These are phyloP conservation scores for Muscicapa striata DNA, from an alignment of 2,797 vertebrate genomes.

Conservation along the genomic window DNA sequence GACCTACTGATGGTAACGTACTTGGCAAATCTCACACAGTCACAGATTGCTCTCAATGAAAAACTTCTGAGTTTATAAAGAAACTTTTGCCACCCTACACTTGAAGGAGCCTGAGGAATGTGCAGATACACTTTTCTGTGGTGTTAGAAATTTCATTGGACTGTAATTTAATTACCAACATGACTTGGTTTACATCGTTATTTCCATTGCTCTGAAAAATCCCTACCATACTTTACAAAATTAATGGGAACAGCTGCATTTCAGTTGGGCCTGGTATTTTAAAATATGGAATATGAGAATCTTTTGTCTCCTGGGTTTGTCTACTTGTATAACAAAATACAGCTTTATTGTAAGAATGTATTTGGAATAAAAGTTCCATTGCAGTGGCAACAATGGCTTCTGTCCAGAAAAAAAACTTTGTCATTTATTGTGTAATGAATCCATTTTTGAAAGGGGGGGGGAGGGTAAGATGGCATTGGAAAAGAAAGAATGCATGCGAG, in stretches of 20 bases:
- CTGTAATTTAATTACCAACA: conserved; percentile 18
- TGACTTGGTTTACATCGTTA: background rate
- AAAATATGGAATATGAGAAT: background rate
- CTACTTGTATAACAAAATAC: conserved; percentile 25
- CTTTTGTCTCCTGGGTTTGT: conserved; percentile 3
- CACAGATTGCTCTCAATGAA: conserved; percentile 97
- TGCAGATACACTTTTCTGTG: background rate
- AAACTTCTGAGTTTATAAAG: conserved; percentile 88
- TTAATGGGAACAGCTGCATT: background rate
- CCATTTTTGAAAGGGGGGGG: background rate
- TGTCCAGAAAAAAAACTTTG: background rate
- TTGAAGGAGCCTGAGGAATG: background rate
- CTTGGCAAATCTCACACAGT: conserved; percentile 96
- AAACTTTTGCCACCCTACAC: background rate
- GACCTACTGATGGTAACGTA: conserved; percentile 99
- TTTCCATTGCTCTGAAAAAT: background rate
- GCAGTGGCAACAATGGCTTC: background rate
- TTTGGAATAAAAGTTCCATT: conserved; percentile 64
- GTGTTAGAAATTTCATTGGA: conserved; percentile 16
- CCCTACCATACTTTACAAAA: background rate
- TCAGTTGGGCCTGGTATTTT: background rate
- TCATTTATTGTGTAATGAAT: background rate
- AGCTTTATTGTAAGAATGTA: conserved; percentile 42
- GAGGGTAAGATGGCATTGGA: background rate
- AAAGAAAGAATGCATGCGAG: background rate